These are phyloP conservation scores for Magallana angulata DNA, from an alignment of 1,140 invertebrate genomes.

Conservation along the genomic window DNA sequence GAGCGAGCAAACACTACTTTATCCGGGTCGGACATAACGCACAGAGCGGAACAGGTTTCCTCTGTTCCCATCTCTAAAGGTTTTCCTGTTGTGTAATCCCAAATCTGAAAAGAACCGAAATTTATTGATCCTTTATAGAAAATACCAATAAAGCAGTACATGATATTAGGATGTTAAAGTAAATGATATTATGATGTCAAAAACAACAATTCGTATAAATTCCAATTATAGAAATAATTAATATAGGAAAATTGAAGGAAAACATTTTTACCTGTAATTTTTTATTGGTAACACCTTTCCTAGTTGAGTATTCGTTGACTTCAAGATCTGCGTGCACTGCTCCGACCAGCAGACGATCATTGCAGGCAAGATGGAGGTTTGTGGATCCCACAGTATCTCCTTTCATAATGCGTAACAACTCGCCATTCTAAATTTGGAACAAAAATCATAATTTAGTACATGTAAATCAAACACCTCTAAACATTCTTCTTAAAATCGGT, in stretches of 20 bases:
- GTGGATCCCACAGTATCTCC: constrained; percentile 77
- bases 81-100: constrained; percentile 78
- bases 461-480: too few species aligned
- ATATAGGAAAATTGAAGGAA: too few species aligned
- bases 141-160: too few species aligned
- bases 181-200: too few species aligned
- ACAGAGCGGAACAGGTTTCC: constrained; percentile 77
- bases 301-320: constrained; percentile 73
- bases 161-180: too few species aligned
- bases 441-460: too few species aligned
- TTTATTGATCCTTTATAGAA: too few species aligned
- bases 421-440: constrained; percentile 73
- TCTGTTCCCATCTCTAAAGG: constrained; percentile 76
- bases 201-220: too few species aligned
- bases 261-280: constrained; percentile 74
- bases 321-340: constrained; percentile 78
- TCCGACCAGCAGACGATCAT: constrained; percentile 77
- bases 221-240: too few species aligned
- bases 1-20: constrained; percentile 76
- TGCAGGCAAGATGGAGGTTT: constrained; percentile 76
- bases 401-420: constrained; percentile 78
- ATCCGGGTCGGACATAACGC: constrained; percentile 75
- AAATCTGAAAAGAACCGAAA: constrained; percentile 71
- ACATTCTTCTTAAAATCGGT: too few species aligned
- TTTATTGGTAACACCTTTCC: constrained; percentile 75